Conservation (phyloP, 37 sponge, comb jelly and placozoan species). For the Beroe forskalii region DNA sequence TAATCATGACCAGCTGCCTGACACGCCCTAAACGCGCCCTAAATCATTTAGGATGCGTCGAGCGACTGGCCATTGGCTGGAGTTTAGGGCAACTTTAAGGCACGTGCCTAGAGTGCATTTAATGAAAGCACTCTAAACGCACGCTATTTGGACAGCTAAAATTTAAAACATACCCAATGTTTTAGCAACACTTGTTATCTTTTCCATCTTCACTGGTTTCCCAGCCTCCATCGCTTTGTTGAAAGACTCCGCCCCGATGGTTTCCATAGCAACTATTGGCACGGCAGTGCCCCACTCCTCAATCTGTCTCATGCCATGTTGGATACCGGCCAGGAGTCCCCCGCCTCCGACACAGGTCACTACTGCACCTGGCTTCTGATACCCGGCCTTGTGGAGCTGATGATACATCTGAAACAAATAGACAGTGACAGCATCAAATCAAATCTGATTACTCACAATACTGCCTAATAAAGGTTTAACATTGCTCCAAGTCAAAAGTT, state of each 20-base stretch:
- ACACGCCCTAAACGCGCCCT: too few species aligned
- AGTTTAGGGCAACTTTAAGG: too few species aligned
- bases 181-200: conserved; percentile 46
- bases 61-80: too few species aligned
- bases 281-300: conserved; percentile 71
- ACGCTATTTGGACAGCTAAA: too few species aligned
- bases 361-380: conserved; percentile 67
- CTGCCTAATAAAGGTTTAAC: too few species aligned
- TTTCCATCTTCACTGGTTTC: conserved; percentile 69
- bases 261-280: conserved; percentile 93
- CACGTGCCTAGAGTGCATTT: too few species aligned
- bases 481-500: too few species aligned
- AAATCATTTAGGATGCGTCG: not conserved
- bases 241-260: conserved; percentile 82
- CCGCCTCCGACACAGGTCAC: conserved; percentile 90
- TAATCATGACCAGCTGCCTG: too few species aligned
- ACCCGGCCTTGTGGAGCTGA: not conserved
- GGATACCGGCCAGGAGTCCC: conserved; percentile 82
- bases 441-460: too few species aligned
- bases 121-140: too few species aligned
- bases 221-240: conserved; percentile 73
- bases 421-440: too few species aligned
- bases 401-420: not conserved
- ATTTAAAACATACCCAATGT: conserved; percentile 41
- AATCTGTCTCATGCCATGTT: conserved; percentile 72